Evolutionary conservation across 2,888 invertebrate genomes (phyloP).

Genomic region (Hypselothyrea guttata): DNA sequence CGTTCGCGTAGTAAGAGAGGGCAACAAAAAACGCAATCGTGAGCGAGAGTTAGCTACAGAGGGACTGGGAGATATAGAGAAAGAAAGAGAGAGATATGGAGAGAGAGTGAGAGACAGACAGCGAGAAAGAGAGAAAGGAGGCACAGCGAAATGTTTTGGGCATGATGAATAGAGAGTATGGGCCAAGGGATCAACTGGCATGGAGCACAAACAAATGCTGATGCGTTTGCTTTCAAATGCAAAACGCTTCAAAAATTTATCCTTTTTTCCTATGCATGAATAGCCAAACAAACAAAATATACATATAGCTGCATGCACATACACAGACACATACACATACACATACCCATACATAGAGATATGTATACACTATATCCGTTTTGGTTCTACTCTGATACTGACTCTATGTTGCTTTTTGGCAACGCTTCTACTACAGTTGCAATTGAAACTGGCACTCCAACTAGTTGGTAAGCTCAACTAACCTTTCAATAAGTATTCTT

Average conservation of each 20-base stretch:
- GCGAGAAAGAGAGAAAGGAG: not conserved
- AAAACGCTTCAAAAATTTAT: conserved; percentile 44
- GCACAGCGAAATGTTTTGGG: not conserved
- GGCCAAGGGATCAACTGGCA: not conserved
- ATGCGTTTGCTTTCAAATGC: conserved; percentile 32
- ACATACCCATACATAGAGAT: not conserved
- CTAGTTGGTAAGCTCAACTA: conserved; percentile 30
- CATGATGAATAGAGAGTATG: conserved; percentile 23
- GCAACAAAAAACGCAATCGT: conserved; percentile 4
- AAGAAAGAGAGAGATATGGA: not conserved
- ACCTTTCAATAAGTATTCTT: conserved; percentile 9
- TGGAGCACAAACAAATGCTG: no score
- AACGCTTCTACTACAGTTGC: conserved; percentile 10
- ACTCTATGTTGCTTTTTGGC: not conserved
- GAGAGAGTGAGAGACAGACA: not conserved
- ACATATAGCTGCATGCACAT: not conserved
- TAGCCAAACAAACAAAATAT: conserved; percentile 8
- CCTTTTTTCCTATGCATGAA: conserved; percentile 17
- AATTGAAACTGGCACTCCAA: conserved; percentile 23
- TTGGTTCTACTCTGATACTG: not conserved
- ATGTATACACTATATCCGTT: not conserved
- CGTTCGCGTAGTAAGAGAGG: conserved; percentile 26
- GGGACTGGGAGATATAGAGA: not conserved
- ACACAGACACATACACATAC: not conserved
- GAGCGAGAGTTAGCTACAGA: not conserved